phyloP scores from a whole-genome alignment of 2,113 vertebrate genomes.

The Leucopsar rothschildi region DNA sequence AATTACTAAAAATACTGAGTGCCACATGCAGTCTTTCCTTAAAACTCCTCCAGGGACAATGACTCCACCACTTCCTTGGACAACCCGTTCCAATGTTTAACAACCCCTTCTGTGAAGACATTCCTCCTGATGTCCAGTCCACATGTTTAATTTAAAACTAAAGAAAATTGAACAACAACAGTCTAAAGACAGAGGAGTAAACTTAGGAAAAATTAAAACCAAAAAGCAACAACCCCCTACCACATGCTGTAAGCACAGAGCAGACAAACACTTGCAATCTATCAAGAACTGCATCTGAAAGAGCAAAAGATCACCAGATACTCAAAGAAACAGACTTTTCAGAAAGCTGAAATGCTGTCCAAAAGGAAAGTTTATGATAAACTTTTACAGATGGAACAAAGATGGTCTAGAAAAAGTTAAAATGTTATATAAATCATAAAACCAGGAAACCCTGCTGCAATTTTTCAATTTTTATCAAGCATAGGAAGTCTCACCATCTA shows the following conservation, averaged over 20 bases:
- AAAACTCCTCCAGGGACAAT: neutral
- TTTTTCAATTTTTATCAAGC: neutral
- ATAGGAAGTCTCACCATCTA: neutral
- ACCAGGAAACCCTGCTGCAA: neutral
- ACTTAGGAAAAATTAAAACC: neutral
- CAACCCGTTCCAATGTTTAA: neutral
- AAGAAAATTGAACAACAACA: neutral
- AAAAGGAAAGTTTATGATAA: neutral
- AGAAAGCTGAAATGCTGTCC: neutral
- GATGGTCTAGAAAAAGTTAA: neutral
- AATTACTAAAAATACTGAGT: neutral
- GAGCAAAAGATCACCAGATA: neutral
- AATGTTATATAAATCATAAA: neutral
- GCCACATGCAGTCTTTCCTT: neutral
- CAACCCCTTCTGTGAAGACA: neutral
- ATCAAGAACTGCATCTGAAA: neutral
- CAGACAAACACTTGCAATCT: neutral
- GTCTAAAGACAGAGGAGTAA: neutral
- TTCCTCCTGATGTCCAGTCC: neutral
- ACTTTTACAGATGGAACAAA: neutral
- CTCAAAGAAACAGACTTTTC: neutral
- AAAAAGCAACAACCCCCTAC: no score
- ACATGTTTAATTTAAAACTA: neutral
- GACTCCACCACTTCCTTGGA: neutral
- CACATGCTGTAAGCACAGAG: neutral